phyloP scores from a whole-genome alignment of 1,140 invertebrate genomes.

The Wiebesia pumilae region DNA sequence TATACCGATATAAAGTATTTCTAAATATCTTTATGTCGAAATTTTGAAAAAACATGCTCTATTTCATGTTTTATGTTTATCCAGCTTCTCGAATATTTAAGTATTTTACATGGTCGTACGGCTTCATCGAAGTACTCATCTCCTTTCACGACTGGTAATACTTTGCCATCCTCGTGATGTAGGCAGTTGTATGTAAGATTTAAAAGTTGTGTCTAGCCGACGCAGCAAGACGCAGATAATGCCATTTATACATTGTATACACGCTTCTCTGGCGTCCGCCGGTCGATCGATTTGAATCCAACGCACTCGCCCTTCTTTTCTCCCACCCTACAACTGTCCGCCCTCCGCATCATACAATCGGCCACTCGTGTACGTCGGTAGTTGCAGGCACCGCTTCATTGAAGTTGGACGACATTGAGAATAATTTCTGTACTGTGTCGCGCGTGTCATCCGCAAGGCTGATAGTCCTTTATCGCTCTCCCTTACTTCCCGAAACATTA shows the following conservation, averaged over 20 bases:
- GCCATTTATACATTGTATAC: constrained; percentile 6
- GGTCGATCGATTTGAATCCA: constrained; percentile 33
- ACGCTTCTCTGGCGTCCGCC: constrained; percentile 7
- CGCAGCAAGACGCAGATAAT: not conserved
- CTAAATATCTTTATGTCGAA: too few relatives aligned
- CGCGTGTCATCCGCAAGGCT: not conserved
- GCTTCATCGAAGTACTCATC: not conserved
- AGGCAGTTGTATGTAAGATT: not conserved
- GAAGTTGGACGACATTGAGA: constrained; percentile 8
- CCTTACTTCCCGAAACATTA: not conserved
- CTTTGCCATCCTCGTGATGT: too few relatives aligned
- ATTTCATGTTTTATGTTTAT: too few relatives aligned
- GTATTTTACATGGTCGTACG: too few relatives aligned
- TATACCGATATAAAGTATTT: too few relatives aligned
- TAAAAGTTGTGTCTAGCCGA: not conserved
- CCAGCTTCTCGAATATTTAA: too few relatives aligned
- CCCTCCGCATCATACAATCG: not conserved
- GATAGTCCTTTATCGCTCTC: not conserved
- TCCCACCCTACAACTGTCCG: not conserved
- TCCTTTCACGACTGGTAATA: not conserved
- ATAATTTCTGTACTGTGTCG: not conserved
- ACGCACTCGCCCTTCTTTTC: constrained; percentile 28
- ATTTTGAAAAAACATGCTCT: too few relatives aligned
- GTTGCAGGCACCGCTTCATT: constrained; percentile 39
- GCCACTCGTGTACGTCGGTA: not conserved